These are phyloP conservation scores for Dysmachus trigonus DNA, from an alignment of 2,888 invertebrate genomes.

Conservation along the genomic window DNA sequence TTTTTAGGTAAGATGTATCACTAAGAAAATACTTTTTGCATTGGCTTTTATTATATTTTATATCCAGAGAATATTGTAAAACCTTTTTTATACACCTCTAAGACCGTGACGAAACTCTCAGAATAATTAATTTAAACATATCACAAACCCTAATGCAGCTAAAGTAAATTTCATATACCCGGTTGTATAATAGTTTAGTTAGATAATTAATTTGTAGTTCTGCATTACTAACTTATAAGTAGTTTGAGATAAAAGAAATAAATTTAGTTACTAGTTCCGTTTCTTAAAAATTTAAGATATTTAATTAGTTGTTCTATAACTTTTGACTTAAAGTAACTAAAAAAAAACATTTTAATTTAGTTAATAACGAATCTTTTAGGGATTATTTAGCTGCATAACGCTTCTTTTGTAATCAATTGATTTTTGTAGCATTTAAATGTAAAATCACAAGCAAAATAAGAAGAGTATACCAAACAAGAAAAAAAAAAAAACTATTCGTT, in stretches of 20 bases:
- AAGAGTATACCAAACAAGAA: background rate
- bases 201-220: background rate
- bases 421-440: background rate
- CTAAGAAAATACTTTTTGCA: background rate
- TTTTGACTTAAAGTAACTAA: background rate
- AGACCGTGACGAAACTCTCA: background rate
- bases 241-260: background rate
- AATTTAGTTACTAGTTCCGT: background rate
- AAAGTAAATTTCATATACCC: background rate
- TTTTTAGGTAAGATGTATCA: conserved; percentile 13
- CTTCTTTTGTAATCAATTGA: background rate
- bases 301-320: background rate
- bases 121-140: background rate
- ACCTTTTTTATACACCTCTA: background rate
- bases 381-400: background rate
- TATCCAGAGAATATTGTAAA: background rate
- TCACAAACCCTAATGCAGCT: background rate
- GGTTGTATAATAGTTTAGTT: background rate
- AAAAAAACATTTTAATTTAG: background rate
- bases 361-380: background rate
- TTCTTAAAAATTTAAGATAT: background rate
- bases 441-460: background rate
- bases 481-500: conserved; percentile 4
- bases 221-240: background rate
- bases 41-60: background rate